Evolutionary conservation across 1,140 invertebrate genomes (phyloP), one percentile per base, ranked within the genome.

Genomic region (Scaptomyza pallida): DNA sequence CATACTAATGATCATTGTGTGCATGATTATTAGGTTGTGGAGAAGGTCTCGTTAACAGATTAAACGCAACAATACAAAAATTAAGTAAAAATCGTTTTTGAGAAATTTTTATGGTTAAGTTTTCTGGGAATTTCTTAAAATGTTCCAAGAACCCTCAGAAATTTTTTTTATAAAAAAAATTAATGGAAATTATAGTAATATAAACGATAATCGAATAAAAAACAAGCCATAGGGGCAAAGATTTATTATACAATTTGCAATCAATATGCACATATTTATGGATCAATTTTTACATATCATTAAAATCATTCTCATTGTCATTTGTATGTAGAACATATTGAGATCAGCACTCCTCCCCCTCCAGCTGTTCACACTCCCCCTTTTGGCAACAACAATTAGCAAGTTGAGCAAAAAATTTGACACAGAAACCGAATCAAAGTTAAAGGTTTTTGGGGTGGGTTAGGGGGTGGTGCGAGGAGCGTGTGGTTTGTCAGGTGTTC

Each of bases 361-460:
- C n/a, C n/a, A n/a, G n/a, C n/a, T n/a, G n/a, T n/a, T n/a, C n/a
- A n/a, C n/a, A n/a, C n/a, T n/a, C n/a, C n/a, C n/a, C n/a, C n/a
- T n/a, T n/a, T n/a, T n/a, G n/a, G n/a, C 41, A n/a, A 15, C 16
- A 12, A n/a, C 12, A 62, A 54, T 62, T 54, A 52, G 48, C 65
- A 45, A 30, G 26, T 47, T 26, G 9, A 30, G 57, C 10, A 33
- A 51, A 61, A 70, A 70, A 70, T 70, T 70, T 64, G 67, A 44
- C 60, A 71, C 51, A 71, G 60, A 71, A 64, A 51, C 51, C 51
- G 68, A 71, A 64, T 64, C 52, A 45, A 54, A 48, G 5, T 16
- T 33, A 44, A 23, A 26, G 41, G 0, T 23, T 21, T 4, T 21
- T 21, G 13, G 3, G 10, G 41, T 33, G 23, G 33, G 12, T 0